These are phyloP conservation scores for Chironomus tentans DNA, from an alignment of 2,888 invertebrate genomes.

Conservation along the genomic window DNA sequence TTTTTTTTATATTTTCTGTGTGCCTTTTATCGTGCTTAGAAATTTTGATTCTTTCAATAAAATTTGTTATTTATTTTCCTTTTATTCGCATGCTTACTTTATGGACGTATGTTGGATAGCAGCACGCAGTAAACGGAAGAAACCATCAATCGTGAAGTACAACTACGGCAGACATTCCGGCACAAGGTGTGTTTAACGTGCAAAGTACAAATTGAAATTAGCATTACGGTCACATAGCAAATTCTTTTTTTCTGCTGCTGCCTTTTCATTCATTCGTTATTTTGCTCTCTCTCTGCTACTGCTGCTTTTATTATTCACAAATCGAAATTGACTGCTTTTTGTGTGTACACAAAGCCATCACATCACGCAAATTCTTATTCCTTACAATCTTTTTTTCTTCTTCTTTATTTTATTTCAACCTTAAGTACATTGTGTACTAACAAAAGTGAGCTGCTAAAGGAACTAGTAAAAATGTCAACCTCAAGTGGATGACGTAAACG, in stretches of 20 bases:
- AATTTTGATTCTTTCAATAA: neutral
- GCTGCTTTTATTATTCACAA: neutral
- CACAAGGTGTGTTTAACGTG: neutral
- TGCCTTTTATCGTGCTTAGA: neutral
- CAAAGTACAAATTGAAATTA: constrained; percentile 6
- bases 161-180: neutral
- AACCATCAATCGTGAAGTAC: neutral
- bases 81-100: neutral
- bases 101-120: neutral
- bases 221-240: constrained; percentile 13
- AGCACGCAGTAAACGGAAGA: constrained; percentile 16
- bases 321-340: neutral
- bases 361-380: neutral
- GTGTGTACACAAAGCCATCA: neutral
- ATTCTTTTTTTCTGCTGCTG: neutral
- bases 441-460: too few species aligned
- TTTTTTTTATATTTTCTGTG: neutral
- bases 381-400: too few species aligned
- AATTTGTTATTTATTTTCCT: neutral
- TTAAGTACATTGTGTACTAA: too few species aligned
- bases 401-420: too few species aligned
- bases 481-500: too few species aligned
- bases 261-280: too few species aligned
- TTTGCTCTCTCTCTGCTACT: too few species aligned
- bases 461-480: too few species aligned